Base-by-base conservation (phyloP, 2,888 invertebrate genomes). In the Hirtodrosophila histrioides region DNA sequence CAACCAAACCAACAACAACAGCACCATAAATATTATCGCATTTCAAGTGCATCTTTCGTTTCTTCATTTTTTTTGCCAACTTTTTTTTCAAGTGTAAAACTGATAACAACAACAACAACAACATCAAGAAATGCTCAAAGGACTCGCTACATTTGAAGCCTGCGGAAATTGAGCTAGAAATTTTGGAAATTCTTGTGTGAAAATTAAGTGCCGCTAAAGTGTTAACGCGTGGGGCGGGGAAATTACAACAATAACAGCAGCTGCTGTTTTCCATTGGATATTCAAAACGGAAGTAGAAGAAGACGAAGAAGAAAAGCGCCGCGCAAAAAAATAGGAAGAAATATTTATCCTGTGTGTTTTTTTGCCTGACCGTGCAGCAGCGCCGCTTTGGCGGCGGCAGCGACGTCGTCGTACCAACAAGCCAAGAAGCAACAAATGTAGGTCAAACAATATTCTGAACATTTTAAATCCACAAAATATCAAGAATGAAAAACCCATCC, bases 21-120 rank as follows among this genome's bases (percentile, higher is more conserved):
- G 24, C 27, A 54, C 45, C 37, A 68, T 58, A 68, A 68, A 68
- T 57, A 72, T 55, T 37, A 41, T 53, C 43, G 39, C 37, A 40
- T 44, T 31, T 43, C 27, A 37, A 43, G 51, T 61, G 56, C 56
- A 45, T 60, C 51, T 43, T 49, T 66, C 39, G 56, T 58, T 58
- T 29, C 24, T 41, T 36, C 24, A 23, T 31, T 17, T 74, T 73
- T 73, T 74, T 75, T 75, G 56, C 54, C 36, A 61, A 24, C 44
- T 74, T 75, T 74, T 69, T 73, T 75, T 74, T 75, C 64, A 63
- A 69, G 73, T 75, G 75, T 64, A 58, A 48, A 51, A 49, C 35
- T 11, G 44, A 41, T 12, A 56, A 50, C 58, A 67, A 46, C n/a
- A 54, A 41, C 55, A 57, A 61, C 36, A 51, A 58, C 27, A 64